Percentiles rank a stretch among this genome's conserved stretches.
phyloP scores from a whole-genome alignment of 2,113 vertebrate species.

The Oenanthe oenanthe region DNA sequence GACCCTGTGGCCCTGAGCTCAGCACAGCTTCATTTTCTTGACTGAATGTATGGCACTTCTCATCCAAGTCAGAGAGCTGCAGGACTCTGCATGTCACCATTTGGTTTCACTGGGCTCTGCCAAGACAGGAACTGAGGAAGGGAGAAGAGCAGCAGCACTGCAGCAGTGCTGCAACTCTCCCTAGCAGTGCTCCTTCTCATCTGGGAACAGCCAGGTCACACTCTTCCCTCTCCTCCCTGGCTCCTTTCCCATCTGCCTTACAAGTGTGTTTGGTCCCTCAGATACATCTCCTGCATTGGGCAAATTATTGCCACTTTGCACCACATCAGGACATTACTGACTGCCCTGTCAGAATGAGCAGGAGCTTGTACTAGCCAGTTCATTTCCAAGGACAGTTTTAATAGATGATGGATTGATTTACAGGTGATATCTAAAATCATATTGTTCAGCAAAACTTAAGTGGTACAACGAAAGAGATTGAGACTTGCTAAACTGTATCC shows the following conservation, averaged over 20 bases:
- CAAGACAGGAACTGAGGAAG: background rate
- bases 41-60: rapidly evolving
- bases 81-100: background rate
- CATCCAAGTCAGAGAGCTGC: background rate
- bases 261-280: background rate
- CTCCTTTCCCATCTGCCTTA: background rate
- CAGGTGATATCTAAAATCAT: background rate
- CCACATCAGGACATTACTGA: background rate
- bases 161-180: background rate
- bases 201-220: background rate
- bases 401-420: background rate
- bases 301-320: background rate
- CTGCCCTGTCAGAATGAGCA: background rate
- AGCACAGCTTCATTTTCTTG: background rate
- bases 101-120: background rate
- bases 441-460: background rate
- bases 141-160: background rate
- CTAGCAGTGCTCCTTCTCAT: background rate
- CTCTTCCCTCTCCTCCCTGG: background rate
- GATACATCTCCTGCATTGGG: background rate
- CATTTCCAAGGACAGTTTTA: background rate
- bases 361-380: background rate
- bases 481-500: background rate
- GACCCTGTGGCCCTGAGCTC: rapidly evolving
- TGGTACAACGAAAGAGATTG: background rate